These are phyloP conservation scores for Mesoligia furuncula DNA, from an alignment of 2,888 invertebrate species.

Conservation along the genomic window DNA sequence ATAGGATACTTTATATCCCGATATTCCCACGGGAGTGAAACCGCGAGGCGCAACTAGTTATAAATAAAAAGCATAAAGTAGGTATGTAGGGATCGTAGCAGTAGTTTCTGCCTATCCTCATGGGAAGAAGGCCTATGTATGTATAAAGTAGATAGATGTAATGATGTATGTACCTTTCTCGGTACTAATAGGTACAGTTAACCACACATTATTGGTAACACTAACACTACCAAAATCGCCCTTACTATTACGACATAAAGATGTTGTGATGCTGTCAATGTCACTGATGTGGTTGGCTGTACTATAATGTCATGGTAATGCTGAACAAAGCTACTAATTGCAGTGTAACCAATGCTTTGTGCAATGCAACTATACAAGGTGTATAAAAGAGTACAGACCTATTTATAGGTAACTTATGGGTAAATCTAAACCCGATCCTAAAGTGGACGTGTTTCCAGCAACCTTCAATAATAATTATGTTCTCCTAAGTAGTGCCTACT, in stretches of 20 bases:
- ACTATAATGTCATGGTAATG: neutral
- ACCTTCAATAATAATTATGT: neutral
- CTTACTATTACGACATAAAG: neutral
- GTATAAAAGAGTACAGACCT: neutral
- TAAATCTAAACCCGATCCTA: neutral
- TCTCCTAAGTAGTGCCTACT: conserved; percentile 1
- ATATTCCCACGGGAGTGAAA: too few species aligned
- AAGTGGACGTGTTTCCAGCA: neutral
- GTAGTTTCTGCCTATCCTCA: neutral
- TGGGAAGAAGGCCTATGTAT: neutral
- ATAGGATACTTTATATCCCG: too few species aligned
- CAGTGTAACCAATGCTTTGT: neutral
- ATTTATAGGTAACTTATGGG: neutral
- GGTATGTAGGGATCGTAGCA: neutral
- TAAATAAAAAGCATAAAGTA: neutral
- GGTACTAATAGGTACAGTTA: neutral
- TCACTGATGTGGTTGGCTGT: neutral
- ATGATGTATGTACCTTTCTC: neutral
- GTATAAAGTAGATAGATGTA: neutral
- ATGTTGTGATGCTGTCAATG: neutral
- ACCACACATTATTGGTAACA: neutral
- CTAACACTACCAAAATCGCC: neutral
- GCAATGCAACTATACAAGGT: neutral
- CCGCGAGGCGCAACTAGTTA: too few species aligned
- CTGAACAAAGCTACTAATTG: neutral